Evolutionary conservation across 2,888 invertebrate species (phyloP).

Genomic region (Drosophila nr. perissopoda): DNA sequence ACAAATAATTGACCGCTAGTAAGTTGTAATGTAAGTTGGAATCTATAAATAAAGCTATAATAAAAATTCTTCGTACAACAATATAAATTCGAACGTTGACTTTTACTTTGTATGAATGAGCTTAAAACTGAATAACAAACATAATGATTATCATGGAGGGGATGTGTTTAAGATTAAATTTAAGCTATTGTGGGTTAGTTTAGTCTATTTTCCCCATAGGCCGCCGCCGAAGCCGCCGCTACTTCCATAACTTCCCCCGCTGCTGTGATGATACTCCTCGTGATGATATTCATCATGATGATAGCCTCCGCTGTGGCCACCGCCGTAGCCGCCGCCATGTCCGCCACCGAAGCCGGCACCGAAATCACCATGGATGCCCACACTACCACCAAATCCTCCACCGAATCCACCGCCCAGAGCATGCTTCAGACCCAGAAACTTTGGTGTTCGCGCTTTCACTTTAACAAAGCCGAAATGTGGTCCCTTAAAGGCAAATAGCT

Average conservation of each 20-base stretch:
- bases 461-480: conserved; percentile 73
- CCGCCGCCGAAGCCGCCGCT: conserved; percentile 54
- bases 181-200: neutral
- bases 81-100: neutral
- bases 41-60: neutral
- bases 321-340: conserved; percentile 15
- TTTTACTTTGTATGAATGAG: conserved; percentile 27
- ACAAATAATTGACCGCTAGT: neutral
- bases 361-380: conserved; percentile 14
- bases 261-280: conserved; percentile 70
- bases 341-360: conserved; percentile 46
- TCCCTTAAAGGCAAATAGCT: conserved; percentile 75
- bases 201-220: conserved; percentile 62
- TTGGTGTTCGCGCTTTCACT: conserved; percentile 73
- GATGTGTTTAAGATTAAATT: conserved; percentile 11
- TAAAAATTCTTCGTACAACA: neutral
- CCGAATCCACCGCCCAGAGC: conserved; percentile 55
- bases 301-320: conserved; percentile 58
- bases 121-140: conserved; percentile 70
- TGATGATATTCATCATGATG: conserved; percentile 71
- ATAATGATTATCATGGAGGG: conserved; percentile 35
- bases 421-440: conserved; percentile 76
- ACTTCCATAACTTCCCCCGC: conserved; percentile 60
- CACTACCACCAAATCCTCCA: conserved; percentile 42
- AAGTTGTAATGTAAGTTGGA: neutral